Evolutionary conservation across 1,140 invertebrate genomes (phyloP).

Genomic region (Stegodyphus dumicola): DNA sequence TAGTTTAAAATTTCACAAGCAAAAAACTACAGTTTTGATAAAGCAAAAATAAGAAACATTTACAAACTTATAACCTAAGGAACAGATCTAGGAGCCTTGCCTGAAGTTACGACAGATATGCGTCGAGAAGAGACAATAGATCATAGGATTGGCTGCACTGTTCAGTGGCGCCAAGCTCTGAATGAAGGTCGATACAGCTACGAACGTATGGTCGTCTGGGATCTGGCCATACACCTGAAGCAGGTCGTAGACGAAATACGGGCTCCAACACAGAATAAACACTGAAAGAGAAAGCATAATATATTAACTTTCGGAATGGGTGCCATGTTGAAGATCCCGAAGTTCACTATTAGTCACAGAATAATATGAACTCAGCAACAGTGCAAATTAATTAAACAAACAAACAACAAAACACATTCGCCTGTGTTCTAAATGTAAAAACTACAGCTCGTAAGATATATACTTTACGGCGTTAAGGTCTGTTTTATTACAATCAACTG

Average conservation of each 20-base stretch:
- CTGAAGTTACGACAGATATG: constrained; percentile 87
- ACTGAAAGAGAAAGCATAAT: constrained; percentile 72
- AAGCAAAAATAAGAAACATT: background rate
- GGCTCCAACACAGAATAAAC: constrained; percentile 95
- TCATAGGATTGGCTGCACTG: constrained; percentile 93
- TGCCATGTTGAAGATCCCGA: too few relatives aligned
- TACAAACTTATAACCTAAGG: background rate
- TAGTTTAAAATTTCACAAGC: too few relatives aligned
- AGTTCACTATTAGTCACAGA: too few relatives aligned
- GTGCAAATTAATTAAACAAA: too few relatives aligned
- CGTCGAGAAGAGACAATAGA: constrained; percentile 94
- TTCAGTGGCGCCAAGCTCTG: constrained; percentile 93
- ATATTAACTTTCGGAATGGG: background rate
- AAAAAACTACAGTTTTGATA: background rate
- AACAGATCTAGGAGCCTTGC: constrained; percentile 65
- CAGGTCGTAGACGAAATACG: constrained; percentile 93
- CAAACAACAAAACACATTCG: too few relatives aligned
- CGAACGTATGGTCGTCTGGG: constrained; percentile 81
- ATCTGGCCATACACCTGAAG: constrained; percentile 90
- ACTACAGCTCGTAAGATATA: too few relatives aligned
- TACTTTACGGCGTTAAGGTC: too few relatives aligned
- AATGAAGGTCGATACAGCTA: constrained; percentile 89
- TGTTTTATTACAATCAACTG: too few relatives aligned
- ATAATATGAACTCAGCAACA: too few relatives aligned
- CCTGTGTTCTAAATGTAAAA: too few relatives aligned